These are phyloP conservation scores for Sinella curviseta DNA, from an alignment of 1,140 invertebrate species.

Conservation along the genomic window DNA sequence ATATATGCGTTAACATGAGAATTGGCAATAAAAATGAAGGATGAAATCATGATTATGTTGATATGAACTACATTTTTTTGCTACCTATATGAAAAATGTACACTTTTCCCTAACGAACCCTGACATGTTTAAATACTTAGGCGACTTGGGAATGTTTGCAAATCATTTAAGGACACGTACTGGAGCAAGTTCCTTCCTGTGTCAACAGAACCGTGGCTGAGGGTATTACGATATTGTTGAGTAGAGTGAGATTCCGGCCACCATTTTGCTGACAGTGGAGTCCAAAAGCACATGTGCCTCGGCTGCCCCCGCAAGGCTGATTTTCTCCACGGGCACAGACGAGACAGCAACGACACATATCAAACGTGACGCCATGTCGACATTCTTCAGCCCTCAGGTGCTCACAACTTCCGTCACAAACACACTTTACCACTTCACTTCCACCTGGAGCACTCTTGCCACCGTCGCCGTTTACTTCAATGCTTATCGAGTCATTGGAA, in stretches of 20 bases:
- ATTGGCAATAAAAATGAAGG: no score
- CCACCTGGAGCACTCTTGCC: no score
- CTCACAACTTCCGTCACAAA: constrained; percentile 49
- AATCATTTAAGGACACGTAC: no score
- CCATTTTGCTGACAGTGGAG: constrained; percentile 38
- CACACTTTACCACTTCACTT: constrained; percentile 35
- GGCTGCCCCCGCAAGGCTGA: constrained; percentile 47
- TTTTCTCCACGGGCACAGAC: constrained; percentile 45
- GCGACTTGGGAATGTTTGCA: no score
- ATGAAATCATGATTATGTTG: no score
- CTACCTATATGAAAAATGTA: no score
- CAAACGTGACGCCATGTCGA: constrained; percentile 43
- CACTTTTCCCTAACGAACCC: no score
- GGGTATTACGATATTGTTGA: not conserved
- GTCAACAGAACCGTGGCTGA: constrained; percentile 5
- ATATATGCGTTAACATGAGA: no score
- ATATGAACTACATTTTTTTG: no score
- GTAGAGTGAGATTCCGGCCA: not conserved
- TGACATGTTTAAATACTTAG: no score
- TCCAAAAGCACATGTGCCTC: constrained; percentile 37
- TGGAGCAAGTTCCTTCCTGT: constrained; percentile 35
- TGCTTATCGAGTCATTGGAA: no score
- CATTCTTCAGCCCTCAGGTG: constrained; percentile 39
- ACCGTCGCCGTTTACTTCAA: no score
- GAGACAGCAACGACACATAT: constrained; percentile 48